Evolutionary conservation across 2,113 vertebrate species (phyloP).

Genomic region (Spea multiplicata): DNA sequence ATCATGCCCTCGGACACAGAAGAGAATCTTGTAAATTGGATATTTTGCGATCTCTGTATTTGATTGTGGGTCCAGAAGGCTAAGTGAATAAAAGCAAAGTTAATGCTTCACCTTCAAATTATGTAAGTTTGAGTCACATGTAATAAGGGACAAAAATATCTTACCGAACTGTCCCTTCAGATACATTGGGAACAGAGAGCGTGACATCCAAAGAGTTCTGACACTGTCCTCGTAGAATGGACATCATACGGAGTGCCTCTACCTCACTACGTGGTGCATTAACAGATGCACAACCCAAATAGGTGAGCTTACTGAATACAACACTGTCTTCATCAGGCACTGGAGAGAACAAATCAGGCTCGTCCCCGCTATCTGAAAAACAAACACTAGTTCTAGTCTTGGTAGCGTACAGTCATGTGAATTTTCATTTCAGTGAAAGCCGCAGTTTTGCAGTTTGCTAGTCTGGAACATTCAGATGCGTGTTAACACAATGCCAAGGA

Average conservation of each 20-base stretch:
- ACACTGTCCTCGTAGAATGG: constrained; percentile 89
- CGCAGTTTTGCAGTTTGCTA: too few relatives aligned
- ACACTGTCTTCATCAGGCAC: constrained; percentile 92
- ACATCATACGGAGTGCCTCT: constrained; percentile 96
- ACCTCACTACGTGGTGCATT: constrained; percentile 96
- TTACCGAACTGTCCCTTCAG: constrained; percentile 94
- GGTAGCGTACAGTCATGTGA: background rate
- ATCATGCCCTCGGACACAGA: constrained; percentile 94
- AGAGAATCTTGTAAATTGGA: constrained; percentile 97
- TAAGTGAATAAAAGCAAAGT: constrained; percentile 52
- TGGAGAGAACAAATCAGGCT: constrained; percentile 78
- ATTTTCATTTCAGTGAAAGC: too few relatives aligned
- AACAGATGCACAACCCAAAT: constrained; percentile 93
- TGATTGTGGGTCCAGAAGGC: constrained; percentile 89
- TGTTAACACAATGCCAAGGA: too few relatives aligned
- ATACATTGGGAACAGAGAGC: constrained; percentile 92
- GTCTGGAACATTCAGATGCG: too few relatives aligned
- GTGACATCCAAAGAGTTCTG: constrained; percentile 91
- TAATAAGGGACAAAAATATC: background rate
- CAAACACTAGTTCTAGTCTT: background rate
- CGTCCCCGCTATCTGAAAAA: constrained; percentile 62
- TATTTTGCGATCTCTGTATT: constrained; percentile 95
- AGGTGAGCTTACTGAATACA: constrained; percentile 96
- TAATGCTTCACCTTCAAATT: background rate
- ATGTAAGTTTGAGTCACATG: background rate